Evolutionary conservation across 2,888 invertebrate species (phyloP).

Genomic region (Embidobia sp.): DNA sequence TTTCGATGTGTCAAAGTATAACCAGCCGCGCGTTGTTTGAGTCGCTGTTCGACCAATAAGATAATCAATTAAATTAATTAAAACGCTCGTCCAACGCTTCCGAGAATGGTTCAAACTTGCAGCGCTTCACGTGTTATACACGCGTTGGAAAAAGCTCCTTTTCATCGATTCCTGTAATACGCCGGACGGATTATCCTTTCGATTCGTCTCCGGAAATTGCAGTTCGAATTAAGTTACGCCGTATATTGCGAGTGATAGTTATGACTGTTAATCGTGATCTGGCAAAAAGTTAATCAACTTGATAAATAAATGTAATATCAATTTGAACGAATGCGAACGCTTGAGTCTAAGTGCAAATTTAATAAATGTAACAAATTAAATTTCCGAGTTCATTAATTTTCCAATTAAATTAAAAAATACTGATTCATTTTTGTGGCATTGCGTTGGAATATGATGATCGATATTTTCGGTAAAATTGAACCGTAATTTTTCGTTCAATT

Average conservation of each 20-base stretch:
- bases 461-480: too few species aligned
- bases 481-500: too few species aligned
- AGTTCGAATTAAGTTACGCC: conserved; percentile 33
- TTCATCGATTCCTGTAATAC: conserved; percentile 45
- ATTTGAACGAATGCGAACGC: too few species aligned
- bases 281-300: neutral
- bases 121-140: conserved; percentile 24
- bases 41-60: conserved; percentile 20
- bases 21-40: conserved; percentile 25
- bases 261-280: neutral
- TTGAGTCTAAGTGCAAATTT: neutral
- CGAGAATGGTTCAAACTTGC: too few species aligned
- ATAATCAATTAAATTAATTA: conserved; percentile 61
- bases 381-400: too few species aligned
- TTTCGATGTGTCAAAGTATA: conserved; percentile 22
- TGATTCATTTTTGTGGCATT: too few species aligned
- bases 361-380: too few species aligned
- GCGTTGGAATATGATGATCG: too few species aligned
- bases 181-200: conserved; percentile 39
- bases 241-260: conserved; percentile 7
- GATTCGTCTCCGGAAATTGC: conserved; percentile 40
- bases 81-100: conserved; percentile 36
- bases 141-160: conserved; percentile 53
- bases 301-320: too few species aligned
- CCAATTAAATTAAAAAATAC: too few species aligned